phyloP scores from a whole-genome alignment of 2,113 vertebrate genomes.

The Urocynchramus pylzowi region DNA sequence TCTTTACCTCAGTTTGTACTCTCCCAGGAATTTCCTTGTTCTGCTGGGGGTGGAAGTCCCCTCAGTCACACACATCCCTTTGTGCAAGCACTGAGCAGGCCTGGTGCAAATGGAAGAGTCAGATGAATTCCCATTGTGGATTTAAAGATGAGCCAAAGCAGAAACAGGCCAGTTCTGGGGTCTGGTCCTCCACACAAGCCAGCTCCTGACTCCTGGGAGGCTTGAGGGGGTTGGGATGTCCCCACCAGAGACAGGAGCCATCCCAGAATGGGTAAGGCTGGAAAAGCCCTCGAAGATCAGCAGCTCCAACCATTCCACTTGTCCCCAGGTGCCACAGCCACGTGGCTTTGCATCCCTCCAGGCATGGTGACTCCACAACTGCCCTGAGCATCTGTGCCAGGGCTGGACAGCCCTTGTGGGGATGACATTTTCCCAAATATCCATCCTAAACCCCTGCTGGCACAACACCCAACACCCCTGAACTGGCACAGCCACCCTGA shows the following conservation, averaged over 20 bases:
- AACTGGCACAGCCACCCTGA: fast-evolving
- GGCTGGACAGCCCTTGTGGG: background rate
- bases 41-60: background rate
- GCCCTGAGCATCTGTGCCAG: background rate
- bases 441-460: background rate
- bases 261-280: background rate
- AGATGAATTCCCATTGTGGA: fast-evolving
- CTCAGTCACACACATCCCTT: background rate
- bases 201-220: background rate
- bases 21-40: background rate
- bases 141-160: background rate
- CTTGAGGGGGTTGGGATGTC: too few species aligned
- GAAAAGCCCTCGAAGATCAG: background rate
- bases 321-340: background rate
- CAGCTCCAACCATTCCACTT: background rate
- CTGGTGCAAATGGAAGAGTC: fast-evolving
- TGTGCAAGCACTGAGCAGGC: background rate
- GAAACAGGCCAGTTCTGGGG: background rate
- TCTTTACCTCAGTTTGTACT: conserved; percentile 17
- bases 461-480: background rate
- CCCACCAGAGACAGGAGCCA: background rate
- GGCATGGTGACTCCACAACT: background rate
- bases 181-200: background rate
- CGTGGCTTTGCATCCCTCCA: background rate
- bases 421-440: background rate